Evolutionary conservation across 1,140 invertebrate species (phyloP).

Genomic region (Microplitis demolitor): DNA sequence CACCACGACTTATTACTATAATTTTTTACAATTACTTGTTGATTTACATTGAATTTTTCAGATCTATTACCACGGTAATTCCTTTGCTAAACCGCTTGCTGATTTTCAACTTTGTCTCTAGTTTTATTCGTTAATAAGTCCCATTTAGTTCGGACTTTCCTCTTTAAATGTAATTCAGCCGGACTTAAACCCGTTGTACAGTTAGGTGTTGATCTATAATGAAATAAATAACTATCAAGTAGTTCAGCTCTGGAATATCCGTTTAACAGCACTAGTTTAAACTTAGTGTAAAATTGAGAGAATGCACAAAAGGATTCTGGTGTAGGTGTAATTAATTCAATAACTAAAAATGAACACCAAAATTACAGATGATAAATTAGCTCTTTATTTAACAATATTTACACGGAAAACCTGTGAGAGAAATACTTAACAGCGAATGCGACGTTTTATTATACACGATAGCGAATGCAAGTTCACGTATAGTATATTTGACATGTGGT

Average conservation of each 20-base stretch:
- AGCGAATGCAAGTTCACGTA: too few relatives aligned
- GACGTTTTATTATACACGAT: too few relatives aligned
- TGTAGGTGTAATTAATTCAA: too few relatives aligned
- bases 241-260: constrained; percentile 10
- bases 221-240: not conserved
- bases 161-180: constrained; percentile 43
- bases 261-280: constrained; percentile 37
- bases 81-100: not conserved
- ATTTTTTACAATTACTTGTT: not conserved
- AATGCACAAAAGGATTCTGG: too few relatives aligned
- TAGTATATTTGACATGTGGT: too few relatives aligned
- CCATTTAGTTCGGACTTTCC: constrained; percentile 40
- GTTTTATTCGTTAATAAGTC: not conserved
- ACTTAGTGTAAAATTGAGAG: too few relatives aligned
- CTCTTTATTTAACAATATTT: too few relatives aligned
- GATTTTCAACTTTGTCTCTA: not conserved
- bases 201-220: constrained; percentile 9
- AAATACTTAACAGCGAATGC: too few relatives aligned
- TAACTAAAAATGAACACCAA: too few relatives aligned
- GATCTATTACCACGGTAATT: not conserved
- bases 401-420: too few relatives aligned
- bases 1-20: not conserved
- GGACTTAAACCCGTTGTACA: constrained; percentile 41
- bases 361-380: too few relatives aligned
- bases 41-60: not conserved